phyloP scores from a whole-genome alignment of 1,140 invertebrate genomes.

The Neodiprion lecontei region DNA sequence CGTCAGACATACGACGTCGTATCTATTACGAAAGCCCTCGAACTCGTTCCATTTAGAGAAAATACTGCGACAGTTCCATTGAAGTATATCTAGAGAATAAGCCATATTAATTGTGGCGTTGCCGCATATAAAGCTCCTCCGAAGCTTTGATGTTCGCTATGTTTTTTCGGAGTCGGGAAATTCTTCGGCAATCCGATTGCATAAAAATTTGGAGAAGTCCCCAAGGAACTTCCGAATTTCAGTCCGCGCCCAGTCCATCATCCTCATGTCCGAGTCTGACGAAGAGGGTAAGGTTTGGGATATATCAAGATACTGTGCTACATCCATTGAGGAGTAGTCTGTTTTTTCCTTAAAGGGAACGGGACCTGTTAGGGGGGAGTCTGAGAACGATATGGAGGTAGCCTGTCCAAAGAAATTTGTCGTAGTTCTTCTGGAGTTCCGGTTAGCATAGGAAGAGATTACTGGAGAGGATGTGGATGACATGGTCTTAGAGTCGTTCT shows the following conservation, averaged over 20 bases:
- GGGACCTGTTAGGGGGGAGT: too few species aligned
- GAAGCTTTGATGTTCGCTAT: background rate
- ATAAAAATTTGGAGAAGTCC: background rate
- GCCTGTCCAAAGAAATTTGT: too few species aligned
- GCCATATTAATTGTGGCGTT: background rate
- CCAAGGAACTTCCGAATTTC: background rate
- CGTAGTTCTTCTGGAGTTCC: too few species aligned
- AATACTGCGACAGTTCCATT: constrained; percentile 26
- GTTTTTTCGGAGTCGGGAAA: background rate
- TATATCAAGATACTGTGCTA: too few species aligned
- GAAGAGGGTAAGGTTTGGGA: background rate
- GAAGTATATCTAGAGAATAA: constrained; percentile 17
- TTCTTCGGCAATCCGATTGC: background rate
- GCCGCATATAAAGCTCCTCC: background rate
- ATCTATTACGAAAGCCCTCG: constrained; percentile 8
- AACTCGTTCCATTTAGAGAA: constrained; percentile 19
- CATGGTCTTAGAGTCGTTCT: too few species aligned
- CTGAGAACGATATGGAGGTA: too few species aligned
- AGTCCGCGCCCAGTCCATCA: too few species aligned
- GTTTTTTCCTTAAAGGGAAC: too few species aligned
- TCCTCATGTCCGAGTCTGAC: too few species aligned
- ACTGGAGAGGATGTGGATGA: too few species aligned
- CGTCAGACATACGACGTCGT: constrained; percentile 19
- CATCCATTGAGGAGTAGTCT: too few species aligned
- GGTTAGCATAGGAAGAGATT: too few species aligned